Evolutionary conservation across 2,113 vertebrate species (phyloP).

Genomic region (Gasterosteus nipponicus): DNA sequence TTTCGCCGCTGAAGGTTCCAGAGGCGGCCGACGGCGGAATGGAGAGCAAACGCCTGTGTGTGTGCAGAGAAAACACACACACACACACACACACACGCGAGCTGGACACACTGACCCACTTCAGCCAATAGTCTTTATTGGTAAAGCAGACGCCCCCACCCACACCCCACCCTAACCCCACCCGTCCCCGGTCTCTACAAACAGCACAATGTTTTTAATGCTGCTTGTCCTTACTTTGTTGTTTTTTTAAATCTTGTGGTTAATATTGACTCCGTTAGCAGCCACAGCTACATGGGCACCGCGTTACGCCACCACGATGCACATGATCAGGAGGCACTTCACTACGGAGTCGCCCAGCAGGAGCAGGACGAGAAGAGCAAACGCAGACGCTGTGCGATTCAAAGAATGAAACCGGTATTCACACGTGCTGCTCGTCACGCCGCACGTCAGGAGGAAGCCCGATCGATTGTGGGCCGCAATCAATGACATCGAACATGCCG

Average conservation of each 20-base stretch:
- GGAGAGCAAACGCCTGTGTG: constrained; percentile 54
- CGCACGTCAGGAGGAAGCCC: constrained; percentile 23
- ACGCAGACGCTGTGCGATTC: too few relatives aligned
- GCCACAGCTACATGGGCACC: background rate
- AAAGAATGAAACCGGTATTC: too few relatives aligned
- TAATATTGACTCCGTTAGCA: background rate
- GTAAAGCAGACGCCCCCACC: background rate
- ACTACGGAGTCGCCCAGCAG: too few relatives aligned
- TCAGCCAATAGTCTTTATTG: constrained; percentile 1
- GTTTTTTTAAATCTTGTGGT: background rate
- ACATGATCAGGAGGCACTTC: background rate
- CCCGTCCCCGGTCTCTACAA: background rate
- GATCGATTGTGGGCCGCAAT: constrained; percentile 56
- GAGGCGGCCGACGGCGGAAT: constrained; percentile 28
- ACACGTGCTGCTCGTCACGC: constrained; percentile 15
- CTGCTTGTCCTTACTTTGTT: background rate
- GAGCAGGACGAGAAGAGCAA: too few relatives aligned
- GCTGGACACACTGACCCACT: constrained; percentile 56
- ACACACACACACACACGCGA: constrained; percentile 35
- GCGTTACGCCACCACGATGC: too few relatives aligned
- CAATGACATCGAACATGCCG: constrained; percentile 64
- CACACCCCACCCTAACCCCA: background rate
- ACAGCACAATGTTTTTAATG: background rate
- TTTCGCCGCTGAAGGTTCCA: too few relatives aligned
- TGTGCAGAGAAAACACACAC: constrained; percentile 32